Conservation (phyloP, 2,888 invertebrate species). For the Cordilura impudica region DNA sequence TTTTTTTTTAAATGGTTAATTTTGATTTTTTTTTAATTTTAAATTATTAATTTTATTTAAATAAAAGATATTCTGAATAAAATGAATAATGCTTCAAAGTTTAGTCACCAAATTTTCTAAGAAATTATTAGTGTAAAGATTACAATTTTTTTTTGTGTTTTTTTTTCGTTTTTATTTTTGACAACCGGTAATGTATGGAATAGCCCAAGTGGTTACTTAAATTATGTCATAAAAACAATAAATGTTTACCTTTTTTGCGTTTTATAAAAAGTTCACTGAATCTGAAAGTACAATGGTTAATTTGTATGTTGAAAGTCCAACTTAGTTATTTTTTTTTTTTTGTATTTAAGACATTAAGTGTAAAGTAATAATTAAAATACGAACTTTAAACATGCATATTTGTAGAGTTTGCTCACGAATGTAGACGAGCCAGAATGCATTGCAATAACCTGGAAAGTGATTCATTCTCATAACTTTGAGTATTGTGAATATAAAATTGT, state of each 20-base stretch:
- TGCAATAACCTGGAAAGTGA: no score
- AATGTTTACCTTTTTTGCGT: background rate
- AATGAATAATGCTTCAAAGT: background rate
- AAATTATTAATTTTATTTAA: no score
- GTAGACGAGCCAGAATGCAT: no score
- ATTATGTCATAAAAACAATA: background rate
- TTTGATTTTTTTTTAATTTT: no score
- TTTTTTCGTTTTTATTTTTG: background rate
- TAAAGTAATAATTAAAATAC: no score
- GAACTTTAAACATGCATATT: no score
- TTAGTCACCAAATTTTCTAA: conserved; percentile 20
- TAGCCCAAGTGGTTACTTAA: background rate
- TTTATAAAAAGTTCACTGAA: background rate
- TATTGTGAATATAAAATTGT: no score
- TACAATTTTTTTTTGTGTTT: background rate
- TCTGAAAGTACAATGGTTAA: background rate
- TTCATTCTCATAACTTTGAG: no score
- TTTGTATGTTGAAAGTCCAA: background rate
- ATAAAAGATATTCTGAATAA: no score
- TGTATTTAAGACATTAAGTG: no score
- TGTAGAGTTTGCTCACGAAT: no score
- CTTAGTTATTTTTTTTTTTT: no score
- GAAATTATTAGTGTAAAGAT: conserved; percentile 1
- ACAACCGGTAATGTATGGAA: background rate
- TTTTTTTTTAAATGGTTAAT: background rate